Base-by-base conservation (phyloP, 2,888 invertebrate genomes). In the Lagria hirta region DNA sequence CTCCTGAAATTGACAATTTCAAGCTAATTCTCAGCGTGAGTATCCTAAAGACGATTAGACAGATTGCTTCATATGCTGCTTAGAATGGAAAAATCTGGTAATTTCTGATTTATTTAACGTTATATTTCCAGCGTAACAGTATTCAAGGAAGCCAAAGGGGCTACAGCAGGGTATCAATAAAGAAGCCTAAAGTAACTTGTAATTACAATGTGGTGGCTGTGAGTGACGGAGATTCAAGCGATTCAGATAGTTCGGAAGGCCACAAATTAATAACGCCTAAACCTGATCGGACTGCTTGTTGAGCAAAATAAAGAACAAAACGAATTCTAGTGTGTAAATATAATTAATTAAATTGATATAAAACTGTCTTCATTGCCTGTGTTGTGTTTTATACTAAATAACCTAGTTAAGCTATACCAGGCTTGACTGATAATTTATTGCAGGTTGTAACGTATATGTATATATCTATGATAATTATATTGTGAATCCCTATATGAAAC, bases 181-280 rank as follows among this genome's bases (percentile, higher is more conserved):
- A 70, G 55, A 72, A 73, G 49, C 72, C 73, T 27, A 72, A 71
- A 59, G 72, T 73, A 36, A 72, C 72, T 32, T 73, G 73, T 55
- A 72, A 73, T 52, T 73, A 73, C 60, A 73, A 72, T 49, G 71
- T 73, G 43, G 72, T 72, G 44, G 65, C 71, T 44, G 70, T 71
- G 49, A 70, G 69, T 55, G 71, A 70, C 30, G 69, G 67, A 12
- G 71, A 71, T 52, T 66, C 67, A 11, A 68, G 65, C 55, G 71
- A 71, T 58, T 66, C 69, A 12, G 70, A 71, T 49, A 68, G 65
- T 57, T 67, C 69, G 29, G 69, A 70, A 47, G 67, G 65, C 21
- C 62, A 61, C 40, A 68, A 66, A 8, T 55, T 69, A 28, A 65
- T 66, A 48, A 60, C 58, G 45, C 56, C 48, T 48, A 62, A 67